phyloP scores from a whole-genome alignment of 2,113 vertebrate species.

The Odocoileus virginianus region DNA sequence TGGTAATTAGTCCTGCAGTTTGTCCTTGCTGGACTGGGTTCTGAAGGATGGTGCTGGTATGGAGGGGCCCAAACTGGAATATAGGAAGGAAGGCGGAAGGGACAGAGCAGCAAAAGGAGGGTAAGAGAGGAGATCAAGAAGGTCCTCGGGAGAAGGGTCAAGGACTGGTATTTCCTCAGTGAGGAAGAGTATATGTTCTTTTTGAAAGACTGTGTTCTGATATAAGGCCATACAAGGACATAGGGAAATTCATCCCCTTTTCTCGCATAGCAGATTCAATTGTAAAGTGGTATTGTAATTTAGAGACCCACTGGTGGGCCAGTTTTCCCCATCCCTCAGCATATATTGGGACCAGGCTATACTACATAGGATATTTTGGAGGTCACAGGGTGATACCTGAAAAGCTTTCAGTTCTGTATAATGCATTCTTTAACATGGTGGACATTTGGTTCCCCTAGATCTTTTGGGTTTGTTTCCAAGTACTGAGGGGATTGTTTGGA shows the following conservation, averaged over 20 bases:
- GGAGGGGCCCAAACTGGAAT: neutral
- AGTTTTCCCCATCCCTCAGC: neutral
- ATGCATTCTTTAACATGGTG: neutral
- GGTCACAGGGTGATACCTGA: neutral
- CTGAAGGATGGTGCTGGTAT: neutral
- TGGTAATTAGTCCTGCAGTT: neutral
- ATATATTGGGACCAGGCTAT: neutral
- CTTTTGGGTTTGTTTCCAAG: neutral
- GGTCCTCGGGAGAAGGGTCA: neutral
- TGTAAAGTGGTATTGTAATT: neutral
- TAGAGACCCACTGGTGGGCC: neutral
- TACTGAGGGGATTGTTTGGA: neutral
- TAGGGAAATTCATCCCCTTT: neutral
- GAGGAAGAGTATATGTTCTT: neutral
- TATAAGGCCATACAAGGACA: neutral
- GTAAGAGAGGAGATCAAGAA: neutral
- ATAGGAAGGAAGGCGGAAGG: neutral
- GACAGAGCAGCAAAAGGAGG: neutral
- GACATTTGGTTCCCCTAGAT: neutral
- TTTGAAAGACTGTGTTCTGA: neutral
- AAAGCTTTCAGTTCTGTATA: neutral
- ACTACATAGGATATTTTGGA: neutral
- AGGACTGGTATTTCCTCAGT: too few species aligned
- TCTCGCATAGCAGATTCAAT: neutral
- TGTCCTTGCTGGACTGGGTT: neutral